Evolutionary conservation across 2,797 vertebrate genomes (phyloP).

Genomic region (Erithacus rubecula): DNA sequence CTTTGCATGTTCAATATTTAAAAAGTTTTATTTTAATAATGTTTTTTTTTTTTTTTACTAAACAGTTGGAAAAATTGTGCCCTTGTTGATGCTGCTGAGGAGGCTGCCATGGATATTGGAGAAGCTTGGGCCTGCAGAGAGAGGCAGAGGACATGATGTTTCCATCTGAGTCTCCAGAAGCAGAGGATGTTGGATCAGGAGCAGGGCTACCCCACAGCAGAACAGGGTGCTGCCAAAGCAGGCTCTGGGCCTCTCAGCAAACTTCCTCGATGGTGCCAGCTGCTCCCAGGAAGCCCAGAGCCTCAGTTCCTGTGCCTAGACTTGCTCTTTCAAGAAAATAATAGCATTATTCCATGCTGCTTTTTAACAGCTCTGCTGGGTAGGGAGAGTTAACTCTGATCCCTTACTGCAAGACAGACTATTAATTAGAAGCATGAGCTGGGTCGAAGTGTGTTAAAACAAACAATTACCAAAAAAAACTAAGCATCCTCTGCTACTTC

Average conservation of each 20-base stretch:
- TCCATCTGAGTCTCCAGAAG: not conserved
- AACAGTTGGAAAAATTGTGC: not conserved
- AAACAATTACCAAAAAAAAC: slow-evolving; percentile 19
- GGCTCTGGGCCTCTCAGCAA: not conserved
- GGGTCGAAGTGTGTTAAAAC: not conserved
- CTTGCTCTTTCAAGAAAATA: slow-evolving; percentile 20
- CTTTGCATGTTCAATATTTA: not conserved
- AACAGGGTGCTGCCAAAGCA: not conserved
- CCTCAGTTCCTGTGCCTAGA: not conserved
- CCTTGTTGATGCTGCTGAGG: not conserved
- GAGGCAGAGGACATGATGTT: rapidly evolving
- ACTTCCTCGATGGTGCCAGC: not conserved
- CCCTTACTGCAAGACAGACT: not conserved
- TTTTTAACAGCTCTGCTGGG: slow-evolving; percentile 7
- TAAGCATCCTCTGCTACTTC: not conserved
- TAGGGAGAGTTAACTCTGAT: not conserved
- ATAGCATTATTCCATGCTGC: slow-evolving; percentile 15
- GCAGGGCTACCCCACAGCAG: not conserved
- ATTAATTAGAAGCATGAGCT: slow-evolving; percentile 13
- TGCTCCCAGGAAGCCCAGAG: not conserved
- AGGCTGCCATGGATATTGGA: not conserved
- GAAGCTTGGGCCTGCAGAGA: not conserved
- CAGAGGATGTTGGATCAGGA: not conserved
- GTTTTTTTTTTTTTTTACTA: not conserved
- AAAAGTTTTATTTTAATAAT: not conserved